Conservation (phyloP, 2,888 invertebrate genomes). For the Icerya purchasi region DNA sequence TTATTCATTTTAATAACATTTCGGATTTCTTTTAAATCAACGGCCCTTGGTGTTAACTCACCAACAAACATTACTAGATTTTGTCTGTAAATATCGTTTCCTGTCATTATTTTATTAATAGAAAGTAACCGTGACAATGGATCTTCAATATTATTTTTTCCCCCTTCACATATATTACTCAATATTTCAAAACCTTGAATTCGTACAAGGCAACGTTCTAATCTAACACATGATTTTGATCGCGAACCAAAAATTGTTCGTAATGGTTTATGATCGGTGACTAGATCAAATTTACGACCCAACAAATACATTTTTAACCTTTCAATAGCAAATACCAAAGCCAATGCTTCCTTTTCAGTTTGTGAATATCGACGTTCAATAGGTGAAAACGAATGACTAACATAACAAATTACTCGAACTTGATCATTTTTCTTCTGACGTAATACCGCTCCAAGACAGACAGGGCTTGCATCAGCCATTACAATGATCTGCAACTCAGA, state of each 20-base stretch:
- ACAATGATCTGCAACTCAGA: background rate
- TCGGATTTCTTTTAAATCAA: background rate
- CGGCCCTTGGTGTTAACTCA: background rate
- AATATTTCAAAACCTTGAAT: background rate
- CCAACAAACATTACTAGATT: constrained; percentile 1
- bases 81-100: background rate
- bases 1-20: background rate
- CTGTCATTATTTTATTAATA: background rate
- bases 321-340: constrained; percentile 1
- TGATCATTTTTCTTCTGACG: background rate
- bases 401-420: background rate
- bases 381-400: background rate
- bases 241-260: background rate
- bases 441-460: background rate
- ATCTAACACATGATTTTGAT: constrained; percentile 2
- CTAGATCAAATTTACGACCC: constrained; percentile 2
- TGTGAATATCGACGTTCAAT: constrained; percentile 1
- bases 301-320: constrained; percentile 2
- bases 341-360: constrained; percentile 4
- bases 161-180: background rate
- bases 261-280: constrained; percentile 7
- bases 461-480: constrained; percentile 1
- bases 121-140: background rate
- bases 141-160: constrained; percentile 8
- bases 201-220: constrained; percentile 3